A percentile compares a stretch with the other conserved stretches of the same genome.
Conservation (phyloP, 2,797 vertebrate genomes). For the Sylvia borin region DNA sequence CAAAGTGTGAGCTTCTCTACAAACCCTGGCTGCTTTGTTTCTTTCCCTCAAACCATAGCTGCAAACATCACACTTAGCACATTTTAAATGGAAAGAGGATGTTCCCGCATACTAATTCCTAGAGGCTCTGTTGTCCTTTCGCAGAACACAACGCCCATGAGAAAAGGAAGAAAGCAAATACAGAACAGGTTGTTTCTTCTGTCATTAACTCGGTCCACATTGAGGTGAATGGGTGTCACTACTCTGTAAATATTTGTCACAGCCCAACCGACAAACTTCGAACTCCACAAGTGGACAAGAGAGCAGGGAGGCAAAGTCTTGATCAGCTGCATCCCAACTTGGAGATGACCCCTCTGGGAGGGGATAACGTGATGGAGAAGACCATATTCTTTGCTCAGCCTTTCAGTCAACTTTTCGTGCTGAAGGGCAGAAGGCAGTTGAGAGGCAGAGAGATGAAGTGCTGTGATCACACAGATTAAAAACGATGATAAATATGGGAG, state of each 20-base stretch:
- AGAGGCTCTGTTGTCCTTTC: neutral
- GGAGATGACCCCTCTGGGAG: neutral
- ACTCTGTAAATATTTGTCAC: neutral
- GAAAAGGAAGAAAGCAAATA: neutral
- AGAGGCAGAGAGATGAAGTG: constrained; percentile 11
- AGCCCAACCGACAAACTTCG: neutral
- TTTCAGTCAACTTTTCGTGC: neutral
- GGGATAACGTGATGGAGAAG: neutral
- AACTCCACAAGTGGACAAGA: neutral
- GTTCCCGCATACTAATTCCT: constrained; percentile 39
- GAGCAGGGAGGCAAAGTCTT: neutral
- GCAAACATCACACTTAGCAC: constrained; percentile 30
- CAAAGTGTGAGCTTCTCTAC: constrained; percentile 14
- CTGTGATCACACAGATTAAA: constrained; percentile 45
- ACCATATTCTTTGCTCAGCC: neutral
- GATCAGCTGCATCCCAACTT: neutral
- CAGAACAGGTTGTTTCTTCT: neutral
- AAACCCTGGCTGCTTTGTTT: constrained; percentile 8
- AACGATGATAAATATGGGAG: constrained; percentile 35
- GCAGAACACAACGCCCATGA: neutral
- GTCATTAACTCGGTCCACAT: neutral
- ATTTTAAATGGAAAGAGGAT: constrained; percentile 13
- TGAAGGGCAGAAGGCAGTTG: constrained; percentile 38
- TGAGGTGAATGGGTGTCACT: neutral
- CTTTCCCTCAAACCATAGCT: neutral